Evolutionary conservation across 2,888 invertebrate species (phyloP), one percentile per base, ranked within the genome.

Genomic region (Ganaspis brasiliensis): DNA sequence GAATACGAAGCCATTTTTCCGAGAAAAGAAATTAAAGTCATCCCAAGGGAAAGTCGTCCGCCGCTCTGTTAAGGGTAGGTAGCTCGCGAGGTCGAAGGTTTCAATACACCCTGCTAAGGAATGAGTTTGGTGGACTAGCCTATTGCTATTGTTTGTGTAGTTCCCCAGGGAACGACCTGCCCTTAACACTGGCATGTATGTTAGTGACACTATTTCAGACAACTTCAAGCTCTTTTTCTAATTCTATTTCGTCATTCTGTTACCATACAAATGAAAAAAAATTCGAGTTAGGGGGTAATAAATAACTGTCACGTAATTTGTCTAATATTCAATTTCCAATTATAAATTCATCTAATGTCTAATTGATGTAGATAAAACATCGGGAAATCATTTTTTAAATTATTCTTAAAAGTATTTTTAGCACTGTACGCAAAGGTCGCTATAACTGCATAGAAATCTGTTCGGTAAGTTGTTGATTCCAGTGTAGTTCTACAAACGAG

Each of bases 1-100:
- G 82, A 85, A 79, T 80, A 79, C 75, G 86, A 84, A 85, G 86
- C 87, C 86, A 89, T 88, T 87, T 85, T 87, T 87, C 86, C 84
- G 83, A 79, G 87, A 88, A 67, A 89, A 87, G 87, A 88, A 89
- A 89, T 89, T 89, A 89, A 89, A 88, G 84, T 89, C 89, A 87
- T 88, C 89, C 88, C 89, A 71, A 72, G 80, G 85, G 89, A 85
- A 86, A 84, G 84, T 84, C 83, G 81, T 81, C 79, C 74, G 45
- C n/a, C n/a, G 12, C 14, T 45, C 74, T 75, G 85, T 80, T 82
- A 31, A 83, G 85, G 85, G 82, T 78, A 83, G 83, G 78, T 78
- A 80, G 82, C 78, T 84, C 81, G 78, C 82, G 76, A 79, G 81
- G 81, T 74, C 76, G 78, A 79, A 84, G 81, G 86, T 76, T 76